phyloP scores from a whole-genome alignment of 2,888 invertebrate genomes.

The Idaea straminata region DNA sequence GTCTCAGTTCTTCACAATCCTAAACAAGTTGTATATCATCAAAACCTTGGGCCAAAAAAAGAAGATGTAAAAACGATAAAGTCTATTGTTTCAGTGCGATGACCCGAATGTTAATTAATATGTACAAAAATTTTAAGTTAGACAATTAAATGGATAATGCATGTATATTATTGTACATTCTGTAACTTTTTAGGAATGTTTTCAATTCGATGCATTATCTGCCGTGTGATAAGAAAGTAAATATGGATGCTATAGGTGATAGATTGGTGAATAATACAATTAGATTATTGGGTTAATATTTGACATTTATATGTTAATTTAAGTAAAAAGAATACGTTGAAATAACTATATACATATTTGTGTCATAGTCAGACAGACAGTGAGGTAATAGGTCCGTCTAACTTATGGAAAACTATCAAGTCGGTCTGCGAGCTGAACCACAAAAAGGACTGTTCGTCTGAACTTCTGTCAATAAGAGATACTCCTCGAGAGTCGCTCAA shows the following conservation, averaged over 20 bases:
- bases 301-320: neutral
- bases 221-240: neutral
- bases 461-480: too few relatives aligned
- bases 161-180: constrained; percentile 10
- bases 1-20: constrained; percentile 5
- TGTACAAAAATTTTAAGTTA: constrained; percentile 4
- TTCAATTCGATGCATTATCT: neutral
- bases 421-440: too few relatives aligned
- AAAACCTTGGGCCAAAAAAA: constrained; percentile 26
- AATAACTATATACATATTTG: constrained; percentile 11
- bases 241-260: neutral
- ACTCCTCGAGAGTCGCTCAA: too few relatives aligned
- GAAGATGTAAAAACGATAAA: constrained; percentile 19
- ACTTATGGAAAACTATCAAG: too few relatives aligned
- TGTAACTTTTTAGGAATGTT: neutral
- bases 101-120: constrained; percentile 19
- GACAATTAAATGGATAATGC: too few relatives aligned
- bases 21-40: constrained; percentile 8
- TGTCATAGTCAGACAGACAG: neutral
- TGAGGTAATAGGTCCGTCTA: too few relatives aligned
- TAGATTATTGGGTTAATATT: neutral
- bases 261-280: neutral
- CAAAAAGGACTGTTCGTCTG: too few relatives aligned
- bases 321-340: constrained; percentile 11
- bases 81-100: constrained; percentile 27